Conservation (phyloP, 2,113 vertebrate species). For the Oncorhynchus kisutch region DNA sequence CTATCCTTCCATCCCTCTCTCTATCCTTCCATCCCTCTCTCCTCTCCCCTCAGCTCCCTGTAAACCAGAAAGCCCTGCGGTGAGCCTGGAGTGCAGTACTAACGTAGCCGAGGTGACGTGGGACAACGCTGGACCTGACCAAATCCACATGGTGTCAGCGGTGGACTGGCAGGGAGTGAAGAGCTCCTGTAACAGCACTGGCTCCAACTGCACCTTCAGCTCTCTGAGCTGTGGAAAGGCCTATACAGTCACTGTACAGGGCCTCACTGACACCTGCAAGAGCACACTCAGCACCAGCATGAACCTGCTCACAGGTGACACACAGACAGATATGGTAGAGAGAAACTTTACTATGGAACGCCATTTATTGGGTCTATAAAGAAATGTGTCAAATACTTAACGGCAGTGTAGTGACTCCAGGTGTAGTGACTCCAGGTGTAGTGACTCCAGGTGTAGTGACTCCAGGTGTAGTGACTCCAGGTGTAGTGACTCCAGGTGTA, state of each 20-base stretch:
- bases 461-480: background rate
- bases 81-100: conserved; percentile 62
- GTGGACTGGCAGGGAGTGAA: conserved; percentile 42
- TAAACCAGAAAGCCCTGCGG: conserved; percentile 46
- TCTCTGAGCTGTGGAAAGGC: conserved; percentile 66
- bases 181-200: conserved; percentile 58
- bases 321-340: conserved; percentile 9
- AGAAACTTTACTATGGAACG: background rate
- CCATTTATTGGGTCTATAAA: background rate
- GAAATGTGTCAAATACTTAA: background rate
- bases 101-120: conserved; percentile 64
- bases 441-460: background rate
- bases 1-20: no score
- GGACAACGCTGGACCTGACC: conserved; percentile 57
- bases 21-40: no score
- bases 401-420: background rate
- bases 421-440: background rate
- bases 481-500: background rate
- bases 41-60: conserved; percentile 70
- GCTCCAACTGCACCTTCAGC: conserved; percentile 64
- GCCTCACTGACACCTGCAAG: conserved; percentile 57
- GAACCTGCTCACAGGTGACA: conserved; percentile 55
- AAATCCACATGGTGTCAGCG: conserved; percentile 58
- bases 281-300: conserved; percentile 40
- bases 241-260: conserved; percentile 62